phyloP scores from a whole-genome alignment of 2,797 vertebrate genomes.

The Notamacropus eugenii region DNA sequence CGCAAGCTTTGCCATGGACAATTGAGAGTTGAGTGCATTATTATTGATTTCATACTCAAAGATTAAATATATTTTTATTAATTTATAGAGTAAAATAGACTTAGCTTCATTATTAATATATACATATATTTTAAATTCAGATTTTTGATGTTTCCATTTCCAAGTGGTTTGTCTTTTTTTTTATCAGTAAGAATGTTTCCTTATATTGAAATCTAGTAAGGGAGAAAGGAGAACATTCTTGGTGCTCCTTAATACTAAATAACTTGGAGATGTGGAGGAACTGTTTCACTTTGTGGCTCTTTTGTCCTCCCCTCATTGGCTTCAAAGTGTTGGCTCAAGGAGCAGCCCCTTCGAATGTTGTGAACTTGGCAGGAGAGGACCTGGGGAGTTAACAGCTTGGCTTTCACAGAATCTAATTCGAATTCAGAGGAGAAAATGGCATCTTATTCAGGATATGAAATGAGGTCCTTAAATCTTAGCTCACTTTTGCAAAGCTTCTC shows the following conservation, averaged over 20 bases:
- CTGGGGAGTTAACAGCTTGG: background rate
- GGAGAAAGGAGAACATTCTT: background rate
- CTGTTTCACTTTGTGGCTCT: conserved; percentile 43
- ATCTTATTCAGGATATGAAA: conserved; percentile 62
- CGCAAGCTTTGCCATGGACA: background rate
- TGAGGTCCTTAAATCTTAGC: conserved; percentile 27
- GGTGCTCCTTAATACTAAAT: background rate
- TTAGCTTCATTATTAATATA: background rate
- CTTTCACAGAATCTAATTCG: conserved; percentile 50
- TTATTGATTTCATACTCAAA: background rate
- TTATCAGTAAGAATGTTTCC: background rate
- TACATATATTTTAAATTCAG: background rate
- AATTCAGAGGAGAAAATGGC: conserved; percentile 46
- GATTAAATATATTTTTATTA: background rate
- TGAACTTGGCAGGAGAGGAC: conserved; percentile 22
- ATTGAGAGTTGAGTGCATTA: background rate
- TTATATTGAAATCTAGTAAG: background rate
- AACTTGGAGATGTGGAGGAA: conserved; percentile 44
- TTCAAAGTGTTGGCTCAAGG: conserved; percentile 46
- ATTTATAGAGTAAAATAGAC: background rate
- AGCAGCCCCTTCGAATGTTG: background rate
- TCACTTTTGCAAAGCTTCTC: conserved; percentile 45
- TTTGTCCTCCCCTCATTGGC: background rate
- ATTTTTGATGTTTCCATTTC: conserved; percentile 5
- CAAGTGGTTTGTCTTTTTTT: background rate